Conservation (phyloP, 1,140 invertebrate species). For the Drosophila pandora region DNA sequence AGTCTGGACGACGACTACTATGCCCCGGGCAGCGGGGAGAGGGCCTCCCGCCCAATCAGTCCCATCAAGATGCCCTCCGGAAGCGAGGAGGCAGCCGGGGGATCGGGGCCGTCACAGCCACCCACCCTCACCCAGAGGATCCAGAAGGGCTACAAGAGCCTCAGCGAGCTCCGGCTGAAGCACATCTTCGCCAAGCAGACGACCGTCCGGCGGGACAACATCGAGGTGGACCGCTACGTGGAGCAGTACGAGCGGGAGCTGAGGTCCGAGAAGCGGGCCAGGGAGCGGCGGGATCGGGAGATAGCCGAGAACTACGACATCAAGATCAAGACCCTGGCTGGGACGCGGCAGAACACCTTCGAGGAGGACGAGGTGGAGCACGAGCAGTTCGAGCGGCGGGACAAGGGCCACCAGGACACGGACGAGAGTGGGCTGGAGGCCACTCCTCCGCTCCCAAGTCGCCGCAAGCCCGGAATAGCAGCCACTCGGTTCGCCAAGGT, state of each 20-base stretch:
- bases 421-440: slow-evolving; percentile 73
- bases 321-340: slow-evolving; percentile 53
- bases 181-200: slow-evolving; percentile 76
- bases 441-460: slow-evolving; percentile 19
- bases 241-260: slow-evolving; percentile 71
- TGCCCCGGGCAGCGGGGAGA: slow-evolving; percentile 42
- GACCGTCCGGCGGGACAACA: slow-evolving; percentile 56
- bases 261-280: slow-evolving; percentile 40
- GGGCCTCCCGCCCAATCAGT: slow-evolving; percentile 58
- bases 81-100: background rate
- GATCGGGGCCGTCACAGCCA: background rate
- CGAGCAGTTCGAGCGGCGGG: slow-evolving; percentile 15
- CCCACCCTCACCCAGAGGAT: slow-evolving; percentile 52
- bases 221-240: slow-evolving; percentile 72
- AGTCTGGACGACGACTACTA: slow-evolving; percentile 78
- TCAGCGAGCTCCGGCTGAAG: slow-evolving; percentile 72
- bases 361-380: slow-evolving; percentile 14
- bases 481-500: slow-evolving; percentile 70
- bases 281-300: slow-evolving; percentile 54
- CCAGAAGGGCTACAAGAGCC: slow-evolving; percentile 72
- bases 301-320: slow-evolving; percentile 78
- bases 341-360: slow-evolving; percentile 58
- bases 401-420: slow-evolving; percentile 45
- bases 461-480: slow-evolving; percentile 63
- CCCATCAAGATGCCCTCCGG: slow-evolving; percentile 46